These are phyloP conservation scores for Scaptomyza pallida DNA, from an alignment of 1,140 invertebrate species.

Conservation along the genomic window DNA sequence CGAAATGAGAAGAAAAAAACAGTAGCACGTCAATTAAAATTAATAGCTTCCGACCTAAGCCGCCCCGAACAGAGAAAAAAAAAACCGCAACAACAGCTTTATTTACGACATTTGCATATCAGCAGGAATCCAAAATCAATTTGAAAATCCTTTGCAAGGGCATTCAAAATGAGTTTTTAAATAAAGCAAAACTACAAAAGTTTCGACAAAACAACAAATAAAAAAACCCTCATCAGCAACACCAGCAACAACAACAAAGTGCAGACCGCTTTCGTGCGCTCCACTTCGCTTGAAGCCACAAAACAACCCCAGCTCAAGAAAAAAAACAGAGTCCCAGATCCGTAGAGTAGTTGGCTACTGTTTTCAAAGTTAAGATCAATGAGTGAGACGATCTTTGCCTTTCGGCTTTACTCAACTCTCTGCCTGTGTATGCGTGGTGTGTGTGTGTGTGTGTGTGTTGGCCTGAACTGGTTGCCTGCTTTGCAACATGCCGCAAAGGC, in stretches of 20 bases:
- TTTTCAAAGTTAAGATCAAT: slow-evolving; percentile 83
- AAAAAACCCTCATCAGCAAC: slow-evolving; percentile 74
- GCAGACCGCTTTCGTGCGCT: slow-evolving; percentile 71
- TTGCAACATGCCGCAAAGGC: slow-evolving; percentile 79
- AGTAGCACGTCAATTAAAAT: slow-evolving; percentile 82
- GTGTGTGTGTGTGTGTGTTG: slow-evolving; percentile 1
- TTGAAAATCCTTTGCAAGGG: slow-evolving; percentile 78
- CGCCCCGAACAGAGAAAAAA: slow-evolving; percentile 25
- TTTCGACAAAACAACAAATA: slow-evolving; percentile 68
- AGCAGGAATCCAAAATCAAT: slow-evolving; percentile 62
- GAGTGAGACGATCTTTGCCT: slow-evolving; percentile 67
- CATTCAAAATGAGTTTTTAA: slow-evolving; percentile 68
- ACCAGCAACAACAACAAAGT: slow-evolving; percentile 74
- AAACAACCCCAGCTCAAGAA: not conserved
- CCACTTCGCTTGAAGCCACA: slow-evolving; percentile 58
- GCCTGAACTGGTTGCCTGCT: slow-evolving; percentile 51
- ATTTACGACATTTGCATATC: slow-evolving; percentile 77
- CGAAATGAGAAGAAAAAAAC: slow-evolving; percentile 29
- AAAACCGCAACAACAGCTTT: slow-evolving; percentile 48
- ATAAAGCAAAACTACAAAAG: slow-evolving; percentile 63
- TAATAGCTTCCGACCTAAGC: slow-evolving; percentile 79
- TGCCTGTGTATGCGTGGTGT: no score
- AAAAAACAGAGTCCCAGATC: slow-evolving; percentile 20
- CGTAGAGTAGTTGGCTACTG: slow-evolving; percentile 76
- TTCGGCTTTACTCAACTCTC: slow-evolving; percentile 37